Conservation (phyloP, 2,113 vertebrate genomes). For the Ictidomys tridecemlineatus region DNA sequence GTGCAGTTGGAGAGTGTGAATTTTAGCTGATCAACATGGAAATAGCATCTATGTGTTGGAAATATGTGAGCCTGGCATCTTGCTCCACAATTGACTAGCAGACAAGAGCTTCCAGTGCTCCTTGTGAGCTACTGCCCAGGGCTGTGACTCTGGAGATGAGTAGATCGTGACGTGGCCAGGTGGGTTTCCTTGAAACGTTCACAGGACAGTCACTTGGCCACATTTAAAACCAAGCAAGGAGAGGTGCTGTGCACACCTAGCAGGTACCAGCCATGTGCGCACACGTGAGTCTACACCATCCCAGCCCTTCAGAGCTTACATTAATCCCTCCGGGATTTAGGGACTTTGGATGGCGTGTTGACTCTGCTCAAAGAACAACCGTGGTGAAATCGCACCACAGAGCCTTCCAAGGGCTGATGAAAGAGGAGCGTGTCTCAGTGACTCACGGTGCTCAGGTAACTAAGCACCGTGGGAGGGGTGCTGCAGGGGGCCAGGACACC, state of each 20-base stretch:
- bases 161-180: fast-evolving
- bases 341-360: not conserved
- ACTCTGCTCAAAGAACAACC: not conserved
- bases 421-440: not conserved
- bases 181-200: not conserved
- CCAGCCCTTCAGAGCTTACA: not conserved
- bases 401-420: not conserved
- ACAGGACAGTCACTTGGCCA: fast-evolving
- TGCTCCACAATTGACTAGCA: fast-evolving
- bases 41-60: fast-evolving
- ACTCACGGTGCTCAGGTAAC: fast-evolving
- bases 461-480: fast-evolving
- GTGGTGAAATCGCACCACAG: not conserved
- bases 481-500: not conserved
- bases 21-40: not conserved
- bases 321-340: not conserved
- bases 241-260: fast-evolving
- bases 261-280: fast-evolving
- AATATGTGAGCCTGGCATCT: fast-evolving
- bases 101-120: not conserved
- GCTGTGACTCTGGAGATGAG: not conserved
- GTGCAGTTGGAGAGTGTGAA: too few species aligned
- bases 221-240: not conserved
- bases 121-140: fast-evolving
- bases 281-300: fast-evolving